Base-by-base conservation (phyloP, 2,113 vertebrate species). In the Urocynchramus pylzowi region DNA sequence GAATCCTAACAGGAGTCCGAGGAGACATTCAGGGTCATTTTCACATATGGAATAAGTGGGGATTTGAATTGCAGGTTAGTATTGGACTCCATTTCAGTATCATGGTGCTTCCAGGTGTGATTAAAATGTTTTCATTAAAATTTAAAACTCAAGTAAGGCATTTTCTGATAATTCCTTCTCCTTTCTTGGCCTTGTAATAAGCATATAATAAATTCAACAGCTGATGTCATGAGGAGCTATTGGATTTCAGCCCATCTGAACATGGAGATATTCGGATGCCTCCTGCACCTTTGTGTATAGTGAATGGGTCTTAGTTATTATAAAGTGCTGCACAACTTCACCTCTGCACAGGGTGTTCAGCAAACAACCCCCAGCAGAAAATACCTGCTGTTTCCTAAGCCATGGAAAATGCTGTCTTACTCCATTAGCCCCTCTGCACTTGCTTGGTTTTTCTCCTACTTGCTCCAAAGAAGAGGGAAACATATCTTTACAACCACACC, bases 191-290 rank as follows among this genome's bases (percentile, higher is more conserved):
- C 54, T 77, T 76, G 31, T 90, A 91, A 41, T 93, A 84, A 67
- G 42, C 52, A 52, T 67, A 21, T 67, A 67, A 90, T 87, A 95
- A 94, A 83, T 85, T 45, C 37, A 91, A 39, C n/a, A 76, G 42
- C 67, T 80, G 63, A 80, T 3, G 15, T 63, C 0, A 0, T 59
- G 64, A 85, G 65, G 71, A 93, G 47, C 68, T 83, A 5, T 41
- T 94, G 71, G 71, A 70, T 90, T 96, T 90, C 84, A 96, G 71
- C 78, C 85, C 19, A 65, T 47, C 39, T 91, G 78, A 96, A 63
- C 50, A 59, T 31, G 49, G 20, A 90, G 76, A 24, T 81, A 67
- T 31, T 86, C 64, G 73, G 88, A 88, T 1, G 4, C 64, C 52
- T 96, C 67, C 68, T 81, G 54, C 54, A 87, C 63, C 59, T 94